Conservation (phyloP, 2,888 invertebrate species). For the Leptopterna dolabrata region DNA sequence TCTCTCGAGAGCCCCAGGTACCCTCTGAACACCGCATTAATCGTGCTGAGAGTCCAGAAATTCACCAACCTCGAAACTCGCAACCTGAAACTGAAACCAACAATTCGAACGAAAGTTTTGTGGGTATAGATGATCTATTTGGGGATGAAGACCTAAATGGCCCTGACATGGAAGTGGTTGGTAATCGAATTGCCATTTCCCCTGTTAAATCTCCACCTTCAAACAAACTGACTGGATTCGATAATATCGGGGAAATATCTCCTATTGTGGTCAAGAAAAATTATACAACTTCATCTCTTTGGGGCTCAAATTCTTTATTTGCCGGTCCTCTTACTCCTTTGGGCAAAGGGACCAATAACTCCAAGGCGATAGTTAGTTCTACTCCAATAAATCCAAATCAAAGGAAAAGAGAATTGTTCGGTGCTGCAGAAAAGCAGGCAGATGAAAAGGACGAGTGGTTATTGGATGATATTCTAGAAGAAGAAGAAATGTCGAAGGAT, state of each 20-base stretch:
- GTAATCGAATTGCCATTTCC: not conserved
- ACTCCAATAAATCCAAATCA: conserved; percentile 16
- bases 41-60: not conserved
- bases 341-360: not conserved
- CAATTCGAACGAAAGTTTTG: not conserved
- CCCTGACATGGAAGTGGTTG: not conserved
- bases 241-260: not conserved
- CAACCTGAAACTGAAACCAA: not conserved
- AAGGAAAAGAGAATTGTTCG: not conserved
- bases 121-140: conserved; percentile 51
- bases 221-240: not conserved
- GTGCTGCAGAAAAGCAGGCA: not conserved
- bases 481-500: conserved; percentile 1
- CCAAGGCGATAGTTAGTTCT: not conserved
- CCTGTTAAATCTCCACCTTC: not conserved
- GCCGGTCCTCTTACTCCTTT: conserved; percentile 1
- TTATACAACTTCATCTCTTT: not conserved
- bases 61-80: not conserved
- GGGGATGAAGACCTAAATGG: conserved; percentile 25
- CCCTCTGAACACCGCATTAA: not conserved
- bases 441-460: not conserved
- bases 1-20: no score
- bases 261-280: not conserved
- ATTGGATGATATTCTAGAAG: conserved; percentile 41
- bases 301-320: not conserved